Evolutionary conservation across 2,797 vertebrate species (phyloP).

Genomic region (Carduelis carduelis): DNA sequence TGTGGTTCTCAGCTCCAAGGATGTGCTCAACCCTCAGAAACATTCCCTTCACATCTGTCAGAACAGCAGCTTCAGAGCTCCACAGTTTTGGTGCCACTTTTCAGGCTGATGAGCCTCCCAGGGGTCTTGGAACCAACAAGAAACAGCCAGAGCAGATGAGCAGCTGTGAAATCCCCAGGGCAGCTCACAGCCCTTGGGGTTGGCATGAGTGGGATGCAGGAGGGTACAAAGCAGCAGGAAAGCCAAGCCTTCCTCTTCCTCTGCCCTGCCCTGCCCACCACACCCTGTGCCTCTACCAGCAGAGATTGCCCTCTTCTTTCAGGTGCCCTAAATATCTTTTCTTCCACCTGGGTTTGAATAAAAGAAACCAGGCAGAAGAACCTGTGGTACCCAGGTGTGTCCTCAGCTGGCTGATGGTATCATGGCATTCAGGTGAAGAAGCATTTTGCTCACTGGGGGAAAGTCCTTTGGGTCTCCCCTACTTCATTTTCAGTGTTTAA

Average conservation of each 20-base stretch:
- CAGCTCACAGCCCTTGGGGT: neutral
- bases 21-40: neutral
- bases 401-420: neutral
- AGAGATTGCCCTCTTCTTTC: rapidly evolving
- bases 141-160: neutral
- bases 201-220: neutral
- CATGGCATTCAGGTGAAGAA: neutral
- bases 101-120: neutral
- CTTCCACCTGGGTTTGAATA: neutral
- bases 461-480: neutral
- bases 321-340: neutral
- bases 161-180: neutral
- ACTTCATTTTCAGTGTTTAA: neutral
- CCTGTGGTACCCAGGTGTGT: neutral
- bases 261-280: neutral
- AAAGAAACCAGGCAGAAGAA: neutral
- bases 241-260: neutral
- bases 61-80: neutral
- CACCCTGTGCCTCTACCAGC: neutral
- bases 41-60: neutral
- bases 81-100: neutral
- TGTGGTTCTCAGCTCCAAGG: neutral
- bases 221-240: neutral
- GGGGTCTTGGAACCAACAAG: neutral
- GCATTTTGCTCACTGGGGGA: neutral